Base-by-base conservation (phyloP, 2,888 invertebrate genomes). In the Disparrhopalites patrizii region DNA sequence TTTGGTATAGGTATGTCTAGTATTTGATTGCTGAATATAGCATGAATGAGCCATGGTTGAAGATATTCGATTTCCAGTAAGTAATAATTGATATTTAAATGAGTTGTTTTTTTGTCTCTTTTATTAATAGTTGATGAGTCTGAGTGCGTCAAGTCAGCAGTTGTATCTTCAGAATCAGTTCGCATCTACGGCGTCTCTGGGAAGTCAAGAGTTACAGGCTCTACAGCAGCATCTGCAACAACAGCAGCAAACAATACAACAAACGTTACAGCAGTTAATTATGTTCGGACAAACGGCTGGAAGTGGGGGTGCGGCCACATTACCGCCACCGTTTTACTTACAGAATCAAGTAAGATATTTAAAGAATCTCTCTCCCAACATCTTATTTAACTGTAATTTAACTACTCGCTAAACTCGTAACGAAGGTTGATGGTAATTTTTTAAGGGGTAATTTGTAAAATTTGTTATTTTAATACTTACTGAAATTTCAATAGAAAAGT, bases 261-360 rank as follows among this genome's bases (percentile, higher is more conserved):
- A 86, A 75, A 82, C 82, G 68, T 77, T 86, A 64, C 86, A 87
- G 76, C 86, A 86, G 76, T 82, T 86, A 75, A 84, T 86, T 63
- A 83, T 86, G 81, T 82, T 86, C 76, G 85, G 83, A 72, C 85
- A 82, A 68, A 69, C 72, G 56, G 73, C 70, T 57, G 66, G 72
- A 61, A 68, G 67, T 61, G 80, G 85, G 62, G 81, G 82, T 77
- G 80, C 81, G 28, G 80, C 75, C 67, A 81, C 82, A 75, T 76
- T 83, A 65, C 81, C 82, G 51, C 81, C 87, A 4, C 89, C 89
- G 78, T 87, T 89, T 77, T 85, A 89, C 78, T 80, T 90, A 62
- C 89, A 89, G 78, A 89, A 89, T 79, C 89, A 87, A 84, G 87
- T 87, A 77, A 77, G 78, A 74, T 2, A 23, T n/a, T n/a, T n/a